Base-by-base conservation (phyloP, 2,888 invertebrate genomes). In the Nymphalis urticae region DNA sequence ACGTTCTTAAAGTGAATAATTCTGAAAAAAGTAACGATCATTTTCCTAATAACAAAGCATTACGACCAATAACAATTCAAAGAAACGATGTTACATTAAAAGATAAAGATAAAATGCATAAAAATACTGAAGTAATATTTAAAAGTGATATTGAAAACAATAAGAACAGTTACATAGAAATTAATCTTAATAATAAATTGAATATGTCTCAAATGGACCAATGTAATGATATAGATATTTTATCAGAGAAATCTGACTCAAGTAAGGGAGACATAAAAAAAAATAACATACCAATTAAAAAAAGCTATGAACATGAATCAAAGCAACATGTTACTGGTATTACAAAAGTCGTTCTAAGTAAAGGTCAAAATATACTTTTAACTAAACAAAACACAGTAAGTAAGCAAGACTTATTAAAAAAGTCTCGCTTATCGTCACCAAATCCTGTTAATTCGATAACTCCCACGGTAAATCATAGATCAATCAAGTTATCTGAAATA, bases 401-500 rank as follows among this genome's bases (percentile, higher is more conserved):
- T 13, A 42, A 42, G 42, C 42, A 13, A 13, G 36, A 62, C 58
- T 69, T 69, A n/a, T 79, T 75, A 66, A 78, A 74, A 69, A 83
- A 80, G n/a, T 19, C 58, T 32, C 56, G 17, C n/a, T 8, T 32
- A 69, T 75, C 42, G 4, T 42, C 42, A 2, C 4, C 79, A 69
- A 76, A 79, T 1, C 80, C 81, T 1, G 68, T 71, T 74, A 70
- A 78, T 76, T 58, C 48, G 1, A 48, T 56, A 56, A 74, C 76
- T 68, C 78, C 79, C 42, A 87, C 13, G 4, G 42, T 42, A 10
- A 86, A 77, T 72, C 42, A 56, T 32, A 32, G 2, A 17, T 24
- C 32, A 7, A 5, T 85, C 51, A 86, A 85, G 5, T 77, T 77
- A 76, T 73, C 81, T 50, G 89, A 89, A 67, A 85, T 88, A 60